phyloP scores from a whole-genome alignment of 1,140 invertebrate species.

The Panulirus ornatus region DNA sequence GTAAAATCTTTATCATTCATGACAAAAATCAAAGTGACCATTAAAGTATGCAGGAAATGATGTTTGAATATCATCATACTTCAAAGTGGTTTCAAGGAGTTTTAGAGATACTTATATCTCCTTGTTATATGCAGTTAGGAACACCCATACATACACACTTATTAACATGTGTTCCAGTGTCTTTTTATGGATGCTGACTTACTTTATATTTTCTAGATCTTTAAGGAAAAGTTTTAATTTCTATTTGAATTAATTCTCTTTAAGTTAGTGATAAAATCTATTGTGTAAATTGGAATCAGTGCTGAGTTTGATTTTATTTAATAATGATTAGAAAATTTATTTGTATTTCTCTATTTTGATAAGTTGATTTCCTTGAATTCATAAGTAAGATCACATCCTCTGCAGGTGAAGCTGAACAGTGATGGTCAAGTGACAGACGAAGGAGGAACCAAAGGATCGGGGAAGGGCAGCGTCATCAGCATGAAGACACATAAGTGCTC shows the following conservation, averaged over 20 bases:
- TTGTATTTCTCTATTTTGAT: slow-evolving; percentile 32
- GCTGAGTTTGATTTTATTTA: background rate
- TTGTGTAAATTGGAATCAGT: background rate
- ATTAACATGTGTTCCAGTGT: no score
- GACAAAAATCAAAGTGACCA: no score
- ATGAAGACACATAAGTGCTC: slow-evolving; percentile 41
- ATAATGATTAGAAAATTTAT: background rate
- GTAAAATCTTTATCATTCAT: no score
- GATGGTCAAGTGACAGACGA: slow-evolving; percentile 56
- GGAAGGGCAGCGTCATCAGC: slow-evolving; percentile 17
- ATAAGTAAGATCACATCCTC: slow-evolving; percentile 57
- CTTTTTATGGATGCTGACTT: no score
- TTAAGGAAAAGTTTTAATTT: no score
- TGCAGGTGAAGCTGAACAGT: slow-evolving; percentile 61
- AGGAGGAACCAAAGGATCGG: slow-evolving; percentile 48
- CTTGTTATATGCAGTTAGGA: no score
- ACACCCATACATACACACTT: no score
- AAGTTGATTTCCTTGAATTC: slow-evolving; percentile 55
- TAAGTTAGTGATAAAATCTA: background rate
- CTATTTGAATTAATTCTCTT: background rate
- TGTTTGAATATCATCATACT: no score
- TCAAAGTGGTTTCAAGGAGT: no score
- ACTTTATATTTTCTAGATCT: no score
- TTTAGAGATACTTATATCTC: no score
- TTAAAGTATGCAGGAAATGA: no score